A percentile compares a stretch with the other conserved stretches of the same genome.
phyloP scores from a whole-genome alignment of 2,888 invertebrate genomes.

The Steromphala cineraria region DNA sequence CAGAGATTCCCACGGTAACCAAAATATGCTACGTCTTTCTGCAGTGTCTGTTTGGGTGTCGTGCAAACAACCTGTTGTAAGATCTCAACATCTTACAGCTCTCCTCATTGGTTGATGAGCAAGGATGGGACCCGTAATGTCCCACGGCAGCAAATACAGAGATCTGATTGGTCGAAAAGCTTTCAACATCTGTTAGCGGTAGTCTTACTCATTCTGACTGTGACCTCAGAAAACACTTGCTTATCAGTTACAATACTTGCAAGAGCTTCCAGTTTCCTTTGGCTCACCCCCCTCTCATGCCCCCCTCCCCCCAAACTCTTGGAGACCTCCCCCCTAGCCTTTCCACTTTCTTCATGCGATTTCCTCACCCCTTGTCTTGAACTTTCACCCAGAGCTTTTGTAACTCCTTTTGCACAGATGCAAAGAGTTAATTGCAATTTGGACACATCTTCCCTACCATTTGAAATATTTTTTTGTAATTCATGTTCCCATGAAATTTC shows the following conservation, averaged over 20 bases:
- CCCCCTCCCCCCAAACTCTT: too few relatives aligned
- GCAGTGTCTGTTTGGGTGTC: conserved; percentile 14
- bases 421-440: too few relatives aligned
- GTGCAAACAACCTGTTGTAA: conserved; percentile 17
- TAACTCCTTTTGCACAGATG: too few relatives aligned
- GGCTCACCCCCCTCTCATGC: too few relatives aligned
- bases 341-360: too few relatives aligned
- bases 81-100: conserved; percentile 17
- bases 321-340: too few relatives aligned
- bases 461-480: too few relatives aligned
- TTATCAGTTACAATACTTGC: conserved; percentile 1
- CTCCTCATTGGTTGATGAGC: conserved; percentile 3
- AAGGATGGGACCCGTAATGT: neutral
- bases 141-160: neutral
- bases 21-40: conserved; percentile 3
- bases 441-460: too few relatives aligned
- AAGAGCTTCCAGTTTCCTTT: too few relatives aligned
- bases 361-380: too few relatives aligned
- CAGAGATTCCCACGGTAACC: conserved; percentile 18
- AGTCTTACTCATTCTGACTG: neutral
- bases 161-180: neutral
- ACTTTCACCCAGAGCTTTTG: too few relatives aligned
- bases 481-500: too few relatives aligned
- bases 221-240: conserved; percentile 13
- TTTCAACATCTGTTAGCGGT: neutral